These are phyloP conservation scores for Plusia festucae DNA, from an alignment of 2,888 invertebrate genomes.

Conservation along the genomic window DNA sequence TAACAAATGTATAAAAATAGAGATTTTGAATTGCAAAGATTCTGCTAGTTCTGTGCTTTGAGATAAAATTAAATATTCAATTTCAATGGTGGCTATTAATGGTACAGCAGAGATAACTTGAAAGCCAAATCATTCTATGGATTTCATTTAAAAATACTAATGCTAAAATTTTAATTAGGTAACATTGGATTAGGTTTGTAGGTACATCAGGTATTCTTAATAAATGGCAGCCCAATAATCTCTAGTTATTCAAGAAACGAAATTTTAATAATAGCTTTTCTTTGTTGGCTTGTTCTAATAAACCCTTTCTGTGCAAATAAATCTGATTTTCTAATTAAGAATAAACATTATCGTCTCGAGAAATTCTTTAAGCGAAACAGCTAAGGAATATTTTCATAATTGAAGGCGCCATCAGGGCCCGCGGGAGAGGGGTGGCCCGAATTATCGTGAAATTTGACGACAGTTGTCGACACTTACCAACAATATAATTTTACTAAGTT, in stretches of 20 bases:
- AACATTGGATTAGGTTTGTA: neutral
- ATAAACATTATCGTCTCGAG: slow-evolving; percentile 70
- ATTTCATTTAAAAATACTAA: neutral
- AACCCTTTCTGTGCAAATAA: slow-evolving; percentile 63
- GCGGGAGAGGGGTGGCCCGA: slow-evolving; percentile 43
- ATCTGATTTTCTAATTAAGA: slow-evolving; percentile 76
- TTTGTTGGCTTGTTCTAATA: slow-evolving; percentile 63
- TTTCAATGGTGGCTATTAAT: neutral
- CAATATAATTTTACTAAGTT: slow-evolving; percentile 43
- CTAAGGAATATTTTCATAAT: slow-evolving; percentile 74
- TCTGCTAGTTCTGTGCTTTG: neutral
- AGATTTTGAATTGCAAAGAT: slow-evolving; percentile 6
- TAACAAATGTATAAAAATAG: slow-evolving; percentile 54
- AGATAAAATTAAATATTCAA: neutral
- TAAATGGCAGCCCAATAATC: slow-evolving; percentile 10
- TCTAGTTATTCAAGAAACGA: slow-evolving; percentile 21
- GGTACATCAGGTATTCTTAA: slow-evolving; percentile 6
- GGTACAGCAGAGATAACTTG: neutral
- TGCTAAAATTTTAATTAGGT: neutral
- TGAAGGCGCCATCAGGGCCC: slow-evolving; percentile 61
- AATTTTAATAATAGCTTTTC: slow-evolving; percentile 55
- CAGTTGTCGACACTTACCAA: slow-evolving; percentile 69
- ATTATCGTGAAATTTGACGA: slow-evolving; percentile 67
- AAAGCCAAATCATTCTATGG: neutral
- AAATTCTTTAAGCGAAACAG: slow-evolving; percentile 66